Percentiles rank a stretch among this genome's conserved stretches.
Conservation (phyloP, 2,113 vertebrate species). For the Tapirus terrestris region DNA sequence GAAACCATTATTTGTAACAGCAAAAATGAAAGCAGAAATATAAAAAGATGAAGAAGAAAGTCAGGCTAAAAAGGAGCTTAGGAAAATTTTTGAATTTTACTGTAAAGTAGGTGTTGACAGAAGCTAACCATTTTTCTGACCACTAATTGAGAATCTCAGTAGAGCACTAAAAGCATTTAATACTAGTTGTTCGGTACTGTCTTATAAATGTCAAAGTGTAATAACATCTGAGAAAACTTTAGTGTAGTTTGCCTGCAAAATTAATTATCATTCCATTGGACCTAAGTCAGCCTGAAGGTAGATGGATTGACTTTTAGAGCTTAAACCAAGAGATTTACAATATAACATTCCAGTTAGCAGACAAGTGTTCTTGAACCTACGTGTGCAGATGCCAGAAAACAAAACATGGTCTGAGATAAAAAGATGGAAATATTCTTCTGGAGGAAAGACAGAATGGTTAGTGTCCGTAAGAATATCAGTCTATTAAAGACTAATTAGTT, state of each 20-base stretch:
- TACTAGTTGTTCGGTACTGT: constrained; percentile 68
- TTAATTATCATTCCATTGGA: constrained; percentile 83
- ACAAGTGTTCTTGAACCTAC: constrained; percentile 88
- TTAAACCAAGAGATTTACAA: constrained; percentile 79
- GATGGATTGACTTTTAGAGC: constrained; percentile 78
- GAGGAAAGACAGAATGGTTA: constrained; percentile 86
- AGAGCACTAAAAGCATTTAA: constrained; percentile 80
- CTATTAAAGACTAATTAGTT: constrained; percentile 83
- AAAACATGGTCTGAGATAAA: constrained; percentile 81
- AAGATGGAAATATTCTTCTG: constrained; percentile 86
- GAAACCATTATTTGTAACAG: constrained; percentile 32
- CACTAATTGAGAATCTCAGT: constrained; percentile 68
- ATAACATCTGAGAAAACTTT: constrained; percentile 81
- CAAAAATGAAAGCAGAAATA: constrained; percentile 64
- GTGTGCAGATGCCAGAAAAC: constrained; percentile 85
- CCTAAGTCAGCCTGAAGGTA: constrained; percentile 75
- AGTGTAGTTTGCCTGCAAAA: constrained; percentile 83
- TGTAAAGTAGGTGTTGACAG: constrained; percentile 75
- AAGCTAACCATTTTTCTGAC: constrained; percentile 75
- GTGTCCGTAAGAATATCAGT: constrained; percentile 84
- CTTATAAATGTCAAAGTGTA: constrained; percentile 78
- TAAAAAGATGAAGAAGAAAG: neutral
- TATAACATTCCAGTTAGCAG: constrained; percentile 83
- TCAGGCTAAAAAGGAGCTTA: constrained; percentile 59
- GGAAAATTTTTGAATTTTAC: constrained; percentile 68